phyloP scores from a whole-genome alignment of 1,140 invertebrate species.

The Ceratoteleas bidentatus region DNA sequence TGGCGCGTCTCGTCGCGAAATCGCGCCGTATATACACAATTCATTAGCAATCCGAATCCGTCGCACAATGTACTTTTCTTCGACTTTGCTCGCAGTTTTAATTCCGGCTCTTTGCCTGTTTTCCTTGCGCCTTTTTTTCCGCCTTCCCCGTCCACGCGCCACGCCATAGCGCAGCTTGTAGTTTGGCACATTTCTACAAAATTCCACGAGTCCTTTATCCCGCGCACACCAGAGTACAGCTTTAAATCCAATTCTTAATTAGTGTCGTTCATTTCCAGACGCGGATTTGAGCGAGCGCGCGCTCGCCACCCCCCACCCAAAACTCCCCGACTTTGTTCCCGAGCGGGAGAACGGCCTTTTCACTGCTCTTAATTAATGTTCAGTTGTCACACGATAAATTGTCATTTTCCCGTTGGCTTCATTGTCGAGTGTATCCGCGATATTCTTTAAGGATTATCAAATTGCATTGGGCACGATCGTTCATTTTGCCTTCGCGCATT shows the following conservation, averaged over 20 bases:
- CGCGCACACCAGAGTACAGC: constrained; percentile 35
- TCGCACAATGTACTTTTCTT: constrained; percentile 55
- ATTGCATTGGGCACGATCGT: constrained; percentile 36
- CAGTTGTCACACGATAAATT: constrained; percentile 66
- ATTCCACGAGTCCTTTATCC: constrained; percentile 52
- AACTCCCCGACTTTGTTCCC: constrained; percentile 40
- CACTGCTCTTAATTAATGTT: constrained; percentile 67
- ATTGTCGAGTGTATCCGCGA: constrained; percentile 43
- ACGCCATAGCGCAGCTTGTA: no score
- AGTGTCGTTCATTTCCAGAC: constrained; percentile 66
- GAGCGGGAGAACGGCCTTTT: constrained; percentile 51
- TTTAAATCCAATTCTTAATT: constrained; percentile 68
- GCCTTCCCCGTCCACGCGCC: constrained; percentile 1
- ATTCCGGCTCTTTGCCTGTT: constrained; percentile 31
- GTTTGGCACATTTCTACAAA: constrained; percentile 55
- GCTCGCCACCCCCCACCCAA: constrained; percentile 3
- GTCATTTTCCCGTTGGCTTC: constrained; percentile 56
- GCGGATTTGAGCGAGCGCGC: constrained; percentile 48
- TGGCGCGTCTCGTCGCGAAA: constrained; percentile 31
- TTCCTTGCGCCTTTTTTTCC: constrained; percentile 24
- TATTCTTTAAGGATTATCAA: constrained; percentile 58
- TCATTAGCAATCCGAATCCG: constrained; percentile 54
- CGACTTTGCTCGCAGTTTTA: constrained; percentile 44
- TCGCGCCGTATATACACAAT: constrained; percentile 48
- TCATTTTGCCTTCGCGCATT: constrained; percentile 27